Conservation (phyloP, 2,797 vertebrate genomes). For the Gobionotothen gibberifrons region DNA sequence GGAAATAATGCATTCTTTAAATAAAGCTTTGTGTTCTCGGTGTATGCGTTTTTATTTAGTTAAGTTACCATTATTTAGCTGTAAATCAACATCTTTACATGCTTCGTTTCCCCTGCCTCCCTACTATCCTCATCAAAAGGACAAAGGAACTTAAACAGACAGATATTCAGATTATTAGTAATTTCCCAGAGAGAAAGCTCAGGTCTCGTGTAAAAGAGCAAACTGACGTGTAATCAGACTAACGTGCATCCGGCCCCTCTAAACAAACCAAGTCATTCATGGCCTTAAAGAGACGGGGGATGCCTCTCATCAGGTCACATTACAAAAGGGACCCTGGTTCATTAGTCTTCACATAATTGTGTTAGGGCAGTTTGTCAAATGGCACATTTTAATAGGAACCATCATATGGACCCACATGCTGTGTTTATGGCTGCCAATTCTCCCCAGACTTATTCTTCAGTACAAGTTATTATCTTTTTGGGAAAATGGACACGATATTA, state of each 20-base stretch:
- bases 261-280: conserved; percentile 56
- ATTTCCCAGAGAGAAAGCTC: not conserved
- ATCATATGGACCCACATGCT: not conserved
- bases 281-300: conserved; percentile 45
- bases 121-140: not conserved
- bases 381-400: not conserved
- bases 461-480: not conserved
- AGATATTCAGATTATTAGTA: not conserved
- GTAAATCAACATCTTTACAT: not conserved
- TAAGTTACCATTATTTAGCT: not conserved
- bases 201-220: not conserved
- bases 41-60: not conserved
- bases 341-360: conserved; percentile 39
- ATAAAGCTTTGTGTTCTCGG: not conserved
- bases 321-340: conserved; percentile 31
- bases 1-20: not conserved
- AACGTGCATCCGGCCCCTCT: conserved; percentile 6
- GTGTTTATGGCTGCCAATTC: not conserved
- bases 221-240: conserved; percentile 18
- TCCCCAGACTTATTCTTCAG: not conserved
- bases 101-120: not conserved
- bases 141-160: not conserved
- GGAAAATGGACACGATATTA: not conserved
- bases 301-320: conserved; percentile 58
- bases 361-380: conserved; percentile 9